A percentile compares a stretch with the other conserved stretches of the same genome.
These are phyloP conservation scores for Lasioglossum calceatum DNA, from an alignment of 2,888 invertebrate genomes.

Conservation along the genomic window DNA sequence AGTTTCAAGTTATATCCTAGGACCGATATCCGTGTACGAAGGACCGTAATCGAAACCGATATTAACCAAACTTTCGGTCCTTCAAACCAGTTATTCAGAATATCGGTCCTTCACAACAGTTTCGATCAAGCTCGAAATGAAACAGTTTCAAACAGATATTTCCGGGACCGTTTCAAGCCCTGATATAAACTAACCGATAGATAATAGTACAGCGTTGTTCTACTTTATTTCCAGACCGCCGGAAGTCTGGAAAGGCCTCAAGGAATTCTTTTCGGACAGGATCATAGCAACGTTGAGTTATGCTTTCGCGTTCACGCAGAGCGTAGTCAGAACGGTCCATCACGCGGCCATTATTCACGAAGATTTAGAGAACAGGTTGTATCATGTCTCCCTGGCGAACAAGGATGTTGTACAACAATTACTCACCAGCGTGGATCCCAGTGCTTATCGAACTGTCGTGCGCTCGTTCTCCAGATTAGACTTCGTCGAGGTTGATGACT, in stretches of 20 bases:
- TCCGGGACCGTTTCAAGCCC: too few relatives aligned
- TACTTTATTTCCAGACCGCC: constrained; percentile 71
- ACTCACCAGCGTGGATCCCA: constrained; percentile 72
- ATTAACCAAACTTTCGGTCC: too few relatives aligned
- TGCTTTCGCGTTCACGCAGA: constrained; percentile 72
- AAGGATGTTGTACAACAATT: constrained; percentile 71
- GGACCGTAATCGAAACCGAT: too few relatives aligned
- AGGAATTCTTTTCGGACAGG: constrained; percentile 71
- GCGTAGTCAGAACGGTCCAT: constrained; percentile 72
- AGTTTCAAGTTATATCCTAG: too few relatives aligned
- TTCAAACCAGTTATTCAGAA: too few relatives aligned
- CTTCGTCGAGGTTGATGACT: constrained; percentile 70
- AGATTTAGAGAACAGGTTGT: constrained; percentile 71
- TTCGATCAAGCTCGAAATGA: too few relatives aligned
- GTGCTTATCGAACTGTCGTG: constrained; percentile 72
- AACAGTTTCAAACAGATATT: too few relatives aligned
- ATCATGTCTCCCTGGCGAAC: constrained; percentile 72
- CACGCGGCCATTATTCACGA: constrained; percentile 77
- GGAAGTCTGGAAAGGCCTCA: constrained; percentile 74
- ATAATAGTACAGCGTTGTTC: neutral
- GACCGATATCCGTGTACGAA: too few relatives aligned
- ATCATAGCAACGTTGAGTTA: constrained; percentile 76
- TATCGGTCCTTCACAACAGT: too few relatives aligned
- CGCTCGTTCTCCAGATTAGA: constrained; percentile 73
- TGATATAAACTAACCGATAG: neutral